A percentile compares a stretch with the other conserved stretches of the same genome.
These are phyloP conservation scores for Ecliptopera silaceata DNA, from an alignment of 2,888 invertebrate genomes.

Conservation along the genomic window DNA sequence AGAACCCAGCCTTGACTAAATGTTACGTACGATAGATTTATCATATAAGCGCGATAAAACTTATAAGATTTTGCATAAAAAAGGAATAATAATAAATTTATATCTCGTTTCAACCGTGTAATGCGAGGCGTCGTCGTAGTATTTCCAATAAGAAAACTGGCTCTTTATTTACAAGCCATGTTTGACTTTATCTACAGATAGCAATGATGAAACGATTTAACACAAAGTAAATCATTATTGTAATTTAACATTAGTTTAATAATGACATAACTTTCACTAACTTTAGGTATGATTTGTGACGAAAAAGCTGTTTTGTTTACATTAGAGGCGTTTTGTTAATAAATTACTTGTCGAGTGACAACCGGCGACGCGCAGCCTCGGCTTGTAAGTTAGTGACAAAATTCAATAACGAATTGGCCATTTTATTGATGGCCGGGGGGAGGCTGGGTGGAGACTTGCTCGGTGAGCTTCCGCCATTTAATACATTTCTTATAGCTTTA, in stretches of 20 bases:
- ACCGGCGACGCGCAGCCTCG: conserved; percentile 80
- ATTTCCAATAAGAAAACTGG: conserved; percentile 55
- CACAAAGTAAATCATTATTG: conserved; percentile 56
- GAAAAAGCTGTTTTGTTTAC: conserved; percentile 70
- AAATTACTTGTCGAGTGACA: conserved; percentile 70
- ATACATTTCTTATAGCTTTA: conserved; percentile 58
- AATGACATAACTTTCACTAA: conserved; percentile 81
- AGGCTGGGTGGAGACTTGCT: conserved; percentile 78
- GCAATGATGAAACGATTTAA: conserved; percentile 52
- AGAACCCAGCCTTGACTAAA: conserved; percentile 70
- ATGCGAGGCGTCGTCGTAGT: conserved; percentile 56
- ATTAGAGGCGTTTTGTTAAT: conserved; percentile 65
- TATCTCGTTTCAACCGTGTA: conserved; percentile 60
- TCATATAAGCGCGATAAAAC: conserved; percentile 71
- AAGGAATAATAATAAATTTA: conserved; percentile 65
- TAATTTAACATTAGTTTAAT: conserved; percentile 60
- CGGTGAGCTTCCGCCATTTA: conserved; percentile 78
- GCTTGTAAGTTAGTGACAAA: conserved; percentile 75
- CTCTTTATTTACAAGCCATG: conserved; percentile 51
- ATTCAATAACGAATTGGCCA: conserved; percentile 83
- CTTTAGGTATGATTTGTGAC: conserved; percentile 51
- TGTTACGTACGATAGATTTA: conserved; percentile 56
- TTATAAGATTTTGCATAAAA: conserved; percentile 62
- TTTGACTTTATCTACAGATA: conserved; percentile 56
- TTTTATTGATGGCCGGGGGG: conserved; percentile 83